Evolutionary conservation across 2,888 invertebrate species (phyloP), one percentile per base, ranked within the genome.

Genomic region (Amiota communis): DNA sequence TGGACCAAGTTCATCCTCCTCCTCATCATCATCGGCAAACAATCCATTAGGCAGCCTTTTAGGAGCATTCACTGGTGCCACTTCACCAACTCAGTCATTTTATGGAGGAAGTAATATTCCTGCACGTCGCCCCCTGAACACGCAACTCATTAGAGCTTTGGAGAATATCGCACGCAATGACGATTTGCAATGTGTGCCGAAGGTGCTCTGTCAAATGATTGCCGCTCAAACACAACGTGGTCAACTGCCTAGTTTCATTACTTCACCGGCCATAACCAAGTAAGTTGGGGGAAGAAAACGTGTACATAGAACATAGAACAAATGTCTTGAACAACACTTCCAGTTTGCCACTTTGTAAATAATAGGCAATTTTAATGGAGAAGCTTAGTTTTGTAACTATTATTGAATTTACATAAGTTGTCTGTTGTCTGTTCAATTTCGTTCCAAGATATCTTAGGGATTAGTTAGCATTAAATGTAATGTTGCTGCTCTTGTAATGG

Each of bases 121-220:
- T 17, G 71, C 74, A 63, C 83, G 87, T 56, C 83, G 87, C 53
- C 88, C 88, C 46, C 79, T 87, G 76, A 88, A 87, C 80, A 85
- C 84, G 79, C 89, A 89, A 81, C 87, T 90, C 80, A 87, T 87
- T 80, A 88, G 82, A 78, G 92, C 92, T 13, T 87, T 94, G 76
- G 90, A 91, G 80, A 92, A 93, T 76, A 92, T 94, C 80, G 91
- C 93, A 17, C 90, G 91, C 81, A 93, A 95, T 88, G 96, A 96
- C 87, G 95, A 95, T 87, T 91, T 93, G 81, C 93, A 94, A 83
- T 96, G 96, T 88, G 94, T 96, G 75, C 94, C 95, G 3, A 91
- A 95, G 86, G 91, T 96, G 80, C 91, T 96, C 76, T 96, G 96
- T 85, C 95, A 96, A 89, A 92, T 95, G 71, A 93, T 95, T 68